Conservation (phyloP, 2,797 vertebrate genomes). For the Falco concolor region DNA sequence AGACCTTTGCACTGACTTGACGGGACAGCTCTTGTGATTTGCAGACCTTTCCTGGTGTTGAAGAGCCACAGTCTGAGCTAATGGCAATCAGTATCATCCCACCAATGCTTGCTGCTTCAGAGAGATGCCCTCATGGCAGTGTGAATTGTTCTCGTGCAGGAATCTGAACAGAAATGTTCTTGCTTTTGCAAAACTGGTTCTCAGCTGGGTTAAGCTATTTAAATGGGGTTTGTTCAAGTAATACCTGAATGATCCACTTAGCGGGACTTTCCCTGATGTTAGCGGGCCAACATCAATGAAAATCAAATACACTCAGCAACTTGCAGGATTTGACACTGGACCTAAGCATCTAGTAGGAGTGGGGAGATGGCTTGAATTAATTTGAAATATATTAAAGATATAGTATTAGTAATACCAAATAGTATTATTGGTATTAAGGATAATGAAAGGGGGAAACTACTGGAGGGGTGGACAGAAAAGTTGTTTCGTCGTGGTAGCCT, state of each 20-base stretch:
- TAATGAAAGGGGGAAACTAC: neutral
- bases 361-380: neutral
- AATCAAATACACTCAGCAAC: neutral
- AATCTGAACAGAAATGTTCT: neutral
- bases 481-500: neutral
- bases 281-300: too few relatives aligned
- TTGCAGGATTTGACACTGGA: neutral
- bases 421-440: neutral
- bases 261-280: too few relatives aligned
- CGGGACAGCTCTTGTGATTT: neutral
- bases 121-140: rapidly evolving
- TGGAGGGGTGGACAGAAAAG: neutral
- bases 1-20: neutral
- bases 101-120: rapidly evolving
- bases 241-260: neutral
- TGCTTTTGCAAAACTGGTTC: neutral
- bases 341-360: neutral
- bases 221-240: neutral
- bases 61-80: neutral
- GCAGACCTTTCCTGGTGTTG: too few relatives aligned
- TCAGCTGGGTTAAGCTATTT: neutral
- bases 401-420: neutral
- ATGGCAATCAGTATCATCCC: neutral
- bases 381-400: neutral
- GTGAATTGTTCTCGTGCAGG: neutral